Percentiles rank a stretch among this genome's conserved stretches.
These are phyloP conservation scores for Vimba vimba DNA, from an alignment of 2,113 vertebrate genomes.

Conservation along the genomic window DNA sequence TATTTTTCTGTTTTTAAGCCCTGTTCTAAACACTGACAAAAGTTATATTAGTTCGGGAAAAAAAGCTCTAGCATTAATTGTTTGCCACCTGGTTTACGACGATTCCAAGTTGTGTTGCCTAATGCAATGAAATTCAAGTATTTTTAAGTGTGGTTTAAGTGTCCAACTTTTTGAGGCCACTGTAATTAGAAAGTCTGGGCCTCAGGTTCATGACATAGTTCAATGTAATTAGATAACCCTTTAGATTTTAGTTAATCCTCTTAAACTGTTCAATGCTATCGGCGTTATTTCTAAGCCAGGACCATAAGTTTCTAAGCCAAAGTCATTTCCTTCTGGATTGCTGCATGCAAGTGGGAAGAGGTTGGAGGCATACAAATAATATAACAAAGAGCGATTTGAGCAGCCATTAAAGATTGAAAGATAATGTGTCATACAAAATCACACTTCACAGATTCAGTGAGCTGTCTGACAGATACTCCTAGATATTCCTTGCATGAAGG, in stretches of 20 bases:
- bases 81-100: neutral
- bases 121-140: neutral
- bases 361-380: neutral
- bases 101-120: neutral
- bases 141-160: neutral
- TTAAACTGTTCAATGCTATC: conserved; percentile 59
- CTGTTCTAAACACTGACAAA: neutral
- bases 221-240: conserved; percentile 62
- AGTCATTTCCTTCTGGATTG: conserved; percentile 68
- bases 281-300: conserved; percentile 52
- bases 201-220: neutral
- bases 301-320: conserved; percentile 61
- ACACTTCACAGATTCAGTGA: neutral
- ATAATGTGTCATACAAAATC: conserved; percentile 21
- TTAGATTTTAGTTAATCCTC: conserved; percentile 65
- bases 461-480: conserved; percentile 10
- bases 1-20: too few relatives aligned
- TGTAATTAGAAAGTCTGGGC: neutral
- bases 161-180: neutral
- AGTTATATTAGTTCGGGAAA: neutral
- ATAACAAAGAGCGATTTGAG: conserved; percentile 44
- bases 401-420: neutral
- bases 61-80: neutral
- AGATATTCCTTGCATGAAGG: neutral
- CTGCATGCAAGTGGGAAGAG: conserved; percentile 29